Base-by-base conservation (phyloP, 2,113 vertebrate species). In the Phalacrocorax carbo region DNA sequence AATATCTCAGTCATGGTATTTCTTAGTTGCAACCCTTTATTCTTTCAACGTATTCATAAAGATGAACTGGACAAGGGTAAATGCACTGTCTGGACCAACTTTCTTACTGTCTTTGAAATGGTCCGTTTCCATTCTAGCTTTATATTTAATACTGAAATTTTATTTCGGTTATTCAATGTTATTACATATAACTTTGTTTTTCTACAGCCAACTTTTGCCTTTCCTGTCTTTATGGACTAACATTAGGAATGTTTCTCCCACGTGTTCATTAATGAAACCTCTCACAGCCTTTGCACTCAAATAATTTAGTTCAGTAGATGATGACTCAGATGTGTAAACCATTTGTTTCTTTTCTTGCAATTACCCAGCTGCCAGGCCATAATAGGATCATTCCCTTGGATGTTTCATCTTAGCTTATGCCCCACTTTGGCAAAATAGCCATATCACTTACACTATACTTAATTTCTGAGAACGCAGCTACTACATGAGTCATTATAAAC, bases 281-380 rank as follows among this genome's bases (percentile, higher is more conserved):
- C 71, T 96, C 68, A 49, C 65, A 90, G 40, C 42, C 34, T 44
- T 96, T n/a, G 29, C 34, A 36, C 86, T 92, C 23, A 81, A 94
- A 72, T 95, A 80, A 95, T 94, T 77, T 48, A 84, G 65, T 68
- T 96, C 57, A 75, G 77, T 44, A 76, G 91, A 79, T 87, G 89
- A 88, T 95, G 90, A 97, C 44, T 92, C 95, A 92, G 68, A 90
- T 79, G 29, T 40, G 79, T 72, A 96, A 96, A 94, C n/a, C 61
- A 46, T 52, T 95, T 93, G 80, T 86, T 95, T 93, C 76, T 94
- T 83, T 83, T 75, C 86, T 92, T 5, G 2, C 61, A 92, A 46
- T 84, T 86, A 75, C 40, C 69, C 88, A 96, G 94, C 93, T 95
- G 73, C 86, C 65, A 87, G 65, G 49, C 69, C 78, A 27, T 94